Conservation (phyloP, 2,797 vertebrate species). For the Catostomus latipinnis region DNA sequence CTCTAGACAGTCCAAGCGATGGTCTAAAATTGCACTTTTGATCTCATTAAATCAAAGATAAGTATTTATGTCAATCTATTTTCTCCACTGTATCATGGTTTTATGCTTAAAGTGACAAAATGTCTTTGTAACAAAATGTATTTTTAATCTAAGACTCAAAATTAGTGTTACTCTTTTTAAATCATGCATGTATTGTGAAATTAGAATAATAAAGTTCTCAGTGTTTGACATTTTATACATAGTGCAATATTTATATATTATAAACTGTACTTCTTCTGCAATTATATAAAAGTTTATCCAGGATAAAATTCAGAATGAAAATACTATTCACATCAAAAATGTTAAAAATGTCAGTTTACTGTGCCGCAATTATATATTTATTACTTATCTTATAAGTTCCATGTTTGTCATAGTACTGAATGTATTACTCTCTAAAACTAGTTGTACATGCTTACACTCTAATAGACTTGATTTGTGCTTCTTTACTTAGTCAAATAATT, state of each 20-base stretch:
- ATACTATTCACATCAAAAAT: conserved; percentile 67
- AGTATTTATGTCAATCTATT: not conserved
- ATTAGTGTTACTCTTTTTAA: not conserved
- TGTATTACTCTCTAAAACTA: not conserved
- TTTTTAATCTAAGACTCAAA: conserved; percentile 7
- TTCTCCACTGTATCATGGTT: not conserved
- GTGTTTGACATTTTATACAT: conserved; percentile 12
- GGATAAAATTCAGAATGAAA: conserved; percentile 69
- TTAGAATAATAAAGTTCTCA: conserved; percentile 30
- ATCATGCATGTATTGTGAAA: conserved; percentile 11
- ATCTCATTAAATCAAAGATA: conserved; percentile 2
- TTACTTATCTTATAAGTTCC: conserved; percentile 9
- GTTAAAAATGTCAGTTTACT: conserved; percentile 33
- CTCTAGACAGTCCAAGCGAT: conserved; percentile 14
- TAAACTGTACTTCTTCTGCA: conserved; percentile 25
- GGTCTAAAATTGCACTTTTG: conserved; percentile 36
- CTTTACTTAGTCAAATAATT: conserved; percentile 1
- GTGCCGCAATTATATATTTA: not conserved
- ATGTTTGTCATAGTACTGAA: not conserved
- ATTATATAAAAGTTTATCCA: conserved; percentile 41
- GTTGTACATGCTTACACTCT: conserved; percentile 17
- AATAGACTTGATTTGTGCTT: conserved; percentile 11
- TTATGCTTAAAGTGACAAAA: conserved; percentile 3
- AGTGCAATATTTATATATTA: conserved; percentile 23
- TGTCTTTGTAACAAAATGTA: not conserved